Percentiles rank a stretch among this genome's conserved stretches.
Conservation (phyloP, 2,797 vertebrate species). For the Brotula barbata region DNA sequence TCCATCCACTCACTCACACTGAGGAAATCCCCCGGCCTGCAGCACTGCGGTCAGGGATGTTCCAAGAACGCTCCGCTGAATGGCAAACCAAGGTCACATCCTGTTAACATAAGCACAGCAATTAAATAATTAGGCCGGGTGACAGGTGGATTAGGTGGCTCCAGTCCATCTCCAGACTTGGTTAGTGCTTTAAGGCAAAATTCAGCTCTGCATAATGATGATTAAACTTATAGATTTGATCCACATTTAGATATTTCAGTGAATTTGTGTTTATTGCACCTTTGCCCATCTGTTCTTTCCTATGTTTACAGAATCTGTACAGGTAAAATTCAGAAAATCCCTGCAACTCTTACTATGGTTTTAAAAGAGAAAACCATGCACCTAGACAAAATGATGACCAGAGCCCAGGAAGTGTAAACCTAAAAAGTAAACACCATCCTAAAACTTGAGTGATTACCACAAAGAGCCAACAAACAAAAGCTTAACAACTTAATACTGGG, state of each 20-base stretch:
- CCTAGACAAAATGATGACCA: slow-evolving; percentile 1
- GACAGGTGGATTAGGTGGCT: slow-evolving; percentile 30
- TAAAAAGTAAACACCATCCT: slow-evolving; percentile 38
- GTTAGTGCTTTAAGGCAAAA: neutral
- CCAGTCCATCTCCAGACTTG: slow-evolving; percentile 11
- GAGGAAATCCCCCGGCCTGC: slow-evolving; percentile 52
- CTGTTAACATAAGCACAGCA: slow-evolving; percentile 51
- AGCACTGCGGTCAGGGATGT: slow-evolving; percentile 39
- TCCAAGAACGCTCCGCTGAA: slow-evolving; percentile 38
- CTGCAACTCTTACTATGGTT: no score
- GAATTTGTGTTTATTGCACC: neutral
- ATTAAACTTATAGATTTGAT: neutral
- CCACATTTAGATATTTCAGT: no score
- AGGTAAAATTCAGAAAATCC: no score
- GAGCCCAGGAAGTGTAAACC: slow-evolving; percentile 6
- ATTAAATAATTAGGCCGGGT: slow-evolving; percentile 53
- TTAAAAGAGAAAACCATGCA: neutral
- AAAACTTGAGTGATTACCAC: slow-evolving; percentile 27
- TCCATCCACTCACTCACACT: slow-evolving; percentile 23
- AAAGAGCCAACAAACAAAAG: slow-evolving; percentile 34
- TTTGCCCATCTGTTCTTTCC: neutral
- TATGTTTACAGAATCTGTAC: neutral
- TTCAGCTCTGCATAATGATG: neutral
- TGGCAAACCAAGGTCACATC: slow-evolving; percentile 50
- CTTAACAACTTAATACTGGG: slow-evolving; percentile 40